Evolutionary conservation across 2,797 vertebrate species (phyloP).

Genomic region (Erethizon dorsatum): DNA sequence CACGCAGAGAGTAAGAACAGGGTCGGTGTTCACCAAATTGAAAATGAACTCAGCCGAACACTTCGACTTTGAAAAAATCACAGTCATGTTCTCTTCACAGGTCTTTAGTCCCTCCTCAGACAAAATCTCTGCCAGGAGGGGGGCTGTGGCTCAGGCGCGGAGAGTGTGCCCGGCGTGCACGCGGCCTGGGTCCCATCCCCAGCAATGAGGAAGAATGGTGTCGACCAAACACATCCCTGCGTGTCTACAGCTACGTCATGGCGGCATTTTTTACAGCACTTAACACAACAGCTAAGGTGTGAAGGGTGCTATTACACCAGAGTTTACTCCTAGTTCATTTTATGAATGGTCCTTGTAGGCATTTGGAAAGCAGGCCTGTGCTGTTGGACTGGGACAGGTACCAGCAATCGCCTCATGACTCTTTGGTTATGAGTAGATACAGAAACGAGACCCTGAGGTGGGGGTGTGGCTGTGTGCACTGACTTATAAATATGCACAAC

Average conservation of each 20-base stretch:
- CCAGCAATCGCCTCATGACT: not conserved
- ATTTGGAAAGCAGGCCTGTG: not conserved
- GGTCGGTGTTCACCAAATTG: accelerated
- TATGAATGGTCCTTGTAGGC: not conserved
- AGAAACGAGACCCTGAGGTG: not conserved
- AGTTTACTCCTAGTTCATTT: too few species aligned
- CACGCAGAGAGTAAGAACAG: accelerated
- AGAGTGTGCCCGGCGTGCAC: not conserved
- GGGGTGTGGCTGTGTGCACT: accelerated
- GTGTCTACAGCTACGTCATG: accelerated
- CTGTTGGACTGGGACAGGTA: not conserved
- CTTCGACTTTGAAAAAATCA: not conserved
- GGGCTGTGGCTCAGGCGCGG: not conserved
- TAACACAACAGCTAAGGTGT: too few species aligned
- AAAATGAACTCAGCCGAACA: not conserved
- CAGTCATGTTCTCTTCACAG: not conserved
- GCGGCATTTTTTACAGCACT: not conserved
- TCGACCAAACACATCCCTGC: accelerated
- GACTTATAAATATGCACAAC: not conserved
- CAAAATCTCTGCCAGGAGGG: not conserved
- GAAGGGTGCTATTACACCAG: not conserved
- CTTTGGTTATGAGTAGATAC: not conserved
- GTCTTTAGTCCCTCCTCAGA: too few species aligned
- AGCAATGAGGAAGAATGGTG: not conserved
- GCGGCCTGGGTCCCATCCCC: too few species aligned